Conservation (phyloP, 2,888 invertebrate species). For the Sminthurides aquaticus region DNA sequence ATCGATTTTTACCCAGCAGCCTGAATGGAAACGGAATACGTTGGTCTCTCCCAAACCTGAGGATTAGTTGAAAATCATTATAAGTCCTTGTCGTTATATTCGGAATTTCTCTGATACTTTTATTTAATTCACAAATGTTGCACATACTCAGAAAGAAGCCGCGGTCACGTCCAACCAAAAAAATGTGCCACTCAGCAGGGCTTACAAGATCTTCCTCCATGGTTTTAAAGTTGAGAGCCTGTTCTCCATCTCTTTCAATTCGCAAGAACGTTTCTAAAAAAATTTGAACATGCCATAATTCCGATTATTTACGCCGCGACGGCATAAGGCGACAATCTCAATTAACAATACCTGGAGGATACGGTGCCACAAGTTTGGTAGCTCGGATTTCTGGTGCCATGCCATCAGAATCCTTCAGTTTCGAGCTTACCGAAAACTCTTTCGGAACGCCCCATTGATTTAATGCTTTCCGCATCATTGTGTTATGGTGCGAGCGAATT, state of each 20-base stretch:
- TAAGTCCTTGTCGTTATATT: conserved; percentile 22
- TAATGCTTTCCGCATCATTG: conserved; percentile 16
- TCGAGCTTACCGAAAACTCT: conserved; percentile 21
- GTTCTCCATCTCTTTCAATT: conserved; percentile 31
- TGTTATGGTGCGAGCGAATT: conserved; percentile 14
- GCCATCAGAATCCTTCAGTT: conserved; percentile 23
- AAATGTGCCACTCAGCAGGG: conserved; percentile 37
- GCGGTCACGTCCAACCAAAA: conserved; percentile 35
- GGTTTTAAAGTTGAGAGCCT: conserved; percentile 23
- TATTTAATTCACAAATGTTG: conserved; percentile 15
- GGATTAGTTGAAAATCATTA: not conserved
- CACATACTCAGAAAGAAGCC: conserved; percentile 37
- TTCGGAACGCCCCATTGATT: conserved; percentile 23
- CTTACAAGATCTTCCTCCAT: conserved; percentile 31
- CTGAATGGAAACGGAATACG: conserved; percentile 54
- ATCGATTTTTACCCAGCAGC: conserved; percentile 47
- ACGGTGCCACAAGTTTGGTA: conserved; percentile 29
- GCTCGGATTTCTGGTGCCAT: conserved; percentile 18
- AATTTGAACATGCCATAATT: not conserved
- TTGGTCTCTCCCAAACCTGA: conserved; percentile 50
- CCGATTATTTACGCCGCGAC: not conserved
- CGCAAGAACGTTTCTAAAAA: conserved; percentile 17
- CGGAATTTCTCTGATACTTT: not conserved
- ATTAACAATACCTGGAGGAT: conserved; percentile 28
- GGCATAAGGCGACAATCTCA: not conserved